Conservation (phyloP, 2,113 vertebrate genomes). For the Podarcis cretensis region DNA sequence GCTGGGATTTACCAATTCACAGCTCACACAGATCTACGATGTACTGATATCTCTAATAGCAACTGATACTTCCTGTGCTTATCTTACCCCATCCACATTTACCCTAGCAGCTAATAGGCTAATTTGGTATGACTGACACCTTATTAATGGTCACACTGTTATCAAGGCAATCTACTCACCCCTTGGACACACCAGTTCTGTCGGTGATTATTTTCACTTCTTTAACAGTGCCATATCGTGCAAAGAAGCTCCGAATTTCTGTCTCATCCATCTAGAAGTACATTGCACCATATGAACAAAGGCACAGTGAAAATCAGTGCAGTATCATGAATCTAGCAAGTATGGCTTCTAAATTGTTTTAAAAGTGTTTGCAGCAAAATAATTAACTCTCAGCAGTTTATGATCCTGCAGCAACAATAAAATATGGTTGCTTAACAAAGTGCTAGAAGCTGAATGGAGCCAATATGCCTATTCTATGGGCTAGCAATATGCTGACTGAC, state of each 20-base stretch:
- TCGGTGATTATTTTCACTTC: conserved; percentile 97
- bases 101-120: neutral
- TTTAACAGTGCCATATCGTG: conserved; percentile 86
- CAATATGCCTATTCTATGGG: too few species aligned
- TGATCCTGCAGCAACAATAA: neutral
- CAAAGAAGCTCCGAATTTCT: conserved; percentile 90
- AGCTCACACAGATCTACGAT: neutral
- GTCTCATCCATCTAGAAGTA: conserved; percentile 86
- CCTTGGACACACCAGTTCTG: conserved; percentile 92
- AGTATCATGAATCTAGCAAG: neutral
- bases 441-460: neutral
- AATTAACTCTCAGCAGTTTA: neutral
- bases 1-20: neutral
- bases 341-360: neutral
- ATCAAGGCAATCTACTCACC: conserved; percentile 76
- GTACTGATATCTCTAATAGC: neutral
- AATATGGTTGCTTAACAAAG: neutral
- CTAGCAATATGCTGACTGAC: too few species aligned
- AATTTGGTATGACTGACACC: neutral
- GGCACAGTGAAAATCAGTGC: neutral
- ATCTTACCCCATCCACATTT: neutral
- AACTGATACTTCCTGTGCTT: neutral
- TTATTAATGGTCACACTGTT: neutral
- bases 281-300: neutral
- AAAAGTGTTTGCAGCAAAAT: neutral